Evolutionary conservation across 1,140 invertebrate genomes (phyloP).

Genomic region (Thalassaphorura encarpata): DNA sequence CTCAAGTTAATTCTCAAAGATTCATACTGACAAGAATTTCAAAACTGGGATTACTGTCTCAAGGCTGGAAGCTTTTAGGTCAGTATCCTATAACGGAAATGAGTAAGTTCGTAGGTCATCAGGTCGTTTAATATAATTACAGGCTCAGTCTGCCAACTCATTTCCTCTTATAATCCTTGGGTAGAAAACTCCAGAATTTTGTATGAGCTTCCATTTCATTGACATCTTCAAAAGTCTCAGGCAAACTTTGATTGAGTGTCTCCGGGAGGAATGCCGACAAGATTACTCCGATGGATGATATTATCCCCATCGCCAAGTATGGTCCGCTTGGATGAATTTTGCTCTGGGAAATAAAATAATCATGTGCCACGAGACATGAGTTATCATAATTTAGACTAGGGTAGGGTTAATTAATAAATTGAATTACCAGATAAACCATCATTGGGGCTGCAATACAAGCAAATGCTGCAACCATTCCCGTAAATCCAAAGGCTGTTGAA

Average conservation of each 20-base stretch:
- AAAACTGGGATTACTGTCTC: neutral
- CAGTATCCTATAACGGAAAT: no score
- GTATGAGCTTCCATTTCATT: constrained; percentile 35
- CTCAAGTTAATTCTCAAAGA: no score
- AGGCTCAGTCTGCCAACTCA: no score
- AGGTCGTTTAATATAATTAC: no score
- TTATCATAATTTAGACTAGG: neutral
- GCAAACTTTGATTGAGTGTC: constrained; percentile 34
- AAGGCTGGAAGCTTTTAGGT: neutral
- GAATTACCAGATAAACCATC: constrained; percentile 42
- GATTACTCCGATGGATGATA: constrained; percentile 30
- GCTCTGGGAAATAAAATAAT: neutral
- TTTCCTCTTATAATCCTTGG: neutral
- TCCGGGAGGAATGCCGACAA: constrained; percentile 35
- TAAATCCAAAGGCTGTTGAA: constrained; percentile 51
- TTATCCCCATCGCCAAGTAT: constrained; percentile 29
- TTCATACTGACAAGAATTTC: no score
- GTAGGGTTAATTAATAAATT: neutral
- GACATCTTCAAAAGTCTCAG: constrained; percentile 36
- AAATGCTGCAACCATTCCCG: constrained; percentile 46
- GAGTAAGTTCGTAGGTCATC: no score
- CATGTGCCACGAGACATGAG: neutral
- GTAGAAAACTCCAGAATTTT: constrained; percentile 32
- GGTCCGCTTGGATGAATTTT: constrained; percentile 21
- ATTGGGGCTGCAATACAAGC: constrained; percentile 42